A percentile compares a stretch with the other conserved stretches of the same genome.
These are phyloP conservation scores for Bombus affinis DNA, from an alignment of 1,140 invertebrate genomes.

Conservation along the genomic window DNA sequence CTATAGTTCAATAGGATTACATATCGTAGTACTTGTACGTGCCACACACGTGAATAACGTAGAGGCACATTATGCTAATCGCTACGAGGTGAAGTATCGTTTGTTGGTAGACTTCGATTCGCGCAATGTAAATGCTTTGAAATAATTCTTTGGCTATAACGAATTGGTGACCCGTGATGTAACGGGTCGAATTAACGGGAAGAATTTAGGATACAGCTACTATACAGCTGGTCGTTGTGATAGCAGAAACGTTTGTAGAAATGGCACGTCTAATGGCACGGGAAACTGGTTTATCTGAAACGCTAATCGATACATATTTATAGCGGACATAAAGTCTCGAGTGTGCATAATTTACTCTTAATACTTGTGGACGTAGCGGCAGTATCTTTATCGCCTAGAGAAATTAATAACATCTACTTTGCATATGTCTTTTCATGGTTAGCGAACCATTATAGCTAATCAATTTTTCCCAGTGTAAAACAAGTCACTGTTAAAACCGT, in stretches of 20 bases:
- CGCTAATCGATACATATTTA: constrained; percentile 16
- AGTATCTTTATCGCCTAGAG: neutral
- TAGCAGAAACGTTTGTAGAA: neutral
- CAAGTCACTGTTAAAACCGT: neutral
- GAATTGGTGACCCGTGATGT: constrained; percentile 4
- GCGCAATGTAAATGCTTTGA: neutral
- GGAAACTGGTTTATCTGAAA: constrained; percentile 18
- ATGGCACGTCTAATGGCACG: neutral
- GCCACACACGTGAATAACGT: too few relatives aligned
- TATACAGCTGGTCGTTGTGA: neutral
- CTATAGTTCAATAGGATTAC: too few relatives aligned
- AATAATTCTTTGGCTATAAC: neutral
- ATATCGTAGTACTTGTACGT: too few relatives aligned
- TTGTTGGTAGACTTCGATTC: too few relatives aligned
- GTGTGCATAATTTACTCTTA: neutral
- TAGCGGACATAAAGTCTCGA: neutral
- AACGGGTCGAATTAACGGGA: neutral
- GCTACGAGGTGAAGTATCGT: too few relatives aligned
- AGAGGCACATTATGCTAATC: too few relatives aligned
- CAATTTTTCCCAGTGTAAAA: neutral
- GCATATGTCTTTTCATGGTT: neutral
- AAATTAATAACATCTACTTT: neutral
- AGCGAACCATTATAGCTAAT: neutral
- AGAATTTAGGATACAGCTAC: constrained; percentile 1
- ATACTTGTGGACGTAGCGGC: neutral